Conservation (phyloP, 2,797 vertebrate species). For the Phoebastria nigripes region DNA sequence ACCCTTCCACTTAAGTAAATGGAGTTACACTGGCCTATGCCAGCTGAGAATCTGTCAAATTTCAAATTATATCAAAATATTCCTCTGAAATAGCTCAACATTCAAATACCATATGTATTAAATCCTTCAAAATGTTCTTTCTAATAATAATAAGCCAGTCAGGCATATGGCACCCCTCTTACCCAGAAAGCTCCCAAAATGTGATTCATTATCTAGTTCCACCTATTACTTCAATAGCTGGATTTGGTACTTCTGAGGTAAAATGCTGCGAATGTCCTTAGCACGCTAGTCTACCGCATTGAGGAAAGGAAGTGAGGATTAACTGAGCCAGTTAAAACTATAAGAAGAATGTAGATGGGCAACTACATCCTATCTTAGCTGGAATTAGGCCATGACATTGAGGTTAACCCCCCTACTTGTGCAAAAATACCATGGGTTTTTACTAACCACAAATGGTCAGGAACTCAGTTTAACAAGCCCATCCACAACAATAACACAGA, state of each 20-base stretch:
- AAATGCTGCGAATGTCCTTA: neutral
- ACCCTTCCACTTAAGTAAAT: neutral
- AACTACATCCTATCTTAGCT: conserved; percentile 21
- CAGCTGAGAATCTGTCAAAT: neutral
- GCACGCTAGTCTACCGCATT: neutral
- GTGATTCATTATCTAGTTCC: neutral
- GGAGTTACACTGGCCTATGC: neutral
- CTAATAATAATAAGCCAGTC: neutral
- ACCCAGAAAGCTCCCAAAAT: conserved; percentile 24
- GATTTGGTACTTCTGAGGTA: neutral
- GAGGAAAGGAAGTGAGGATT: neutral
- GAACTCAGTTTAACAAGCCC: neutral
- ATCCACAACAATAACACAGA: neutral
- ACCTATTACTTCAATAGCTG: neutral
- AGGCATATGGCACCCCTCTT: neutral
- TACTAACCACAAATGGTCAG: conserved; percentile 43
- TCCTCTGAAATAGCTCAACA: neutral
- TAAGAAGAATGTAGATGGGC: conserved; percentile 2
- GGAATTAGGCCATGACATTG: conserved; percentile 31
- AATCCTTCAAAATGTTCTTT: neutral
- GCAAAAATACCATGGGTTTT: conserved; percentile 38
- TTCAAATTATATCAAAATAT: neutral
- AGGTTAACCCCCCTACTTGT: conserved; percentile 35
- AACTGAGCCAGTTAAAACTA: neutral
- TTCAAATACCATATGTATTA: neutral